A percentile compares a stretch with the other conserved stretches of the same genome.
Conservation (phyloP, 64 coral and sea anemone species). For the Exaiptasia diaphana region DNA sequence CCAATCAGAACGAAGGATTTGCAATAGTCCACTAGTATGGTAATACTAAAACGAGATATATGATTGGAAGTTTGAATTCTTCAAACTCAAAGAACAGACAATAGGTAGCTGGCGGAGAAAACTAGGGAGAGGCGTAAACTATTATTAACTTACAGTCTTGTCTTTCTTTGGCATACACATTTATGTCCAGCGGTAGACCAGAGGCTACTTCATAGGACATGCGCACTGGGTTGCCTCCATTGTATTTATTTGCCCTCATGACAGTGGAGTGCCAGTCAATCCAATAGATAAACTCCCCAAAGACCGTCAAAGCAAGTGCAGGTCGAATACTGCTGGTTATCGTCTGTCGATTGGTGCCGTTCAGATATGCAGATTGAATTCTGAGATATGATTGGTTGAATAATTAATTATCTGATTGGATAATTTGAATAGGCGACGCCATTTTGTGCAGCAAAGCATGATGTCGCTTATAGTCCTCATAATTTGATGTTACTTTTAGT, state of each 20-base stretch:
- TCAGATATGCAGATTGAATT: slow-evolving; percentile 49
- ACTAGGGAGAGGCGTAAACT: not conserved
- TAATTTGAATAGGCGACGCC: too few relatives aligned
- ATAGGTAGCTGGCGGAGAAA: not conserved
- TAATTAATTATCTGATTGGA: too few relatives aligned
- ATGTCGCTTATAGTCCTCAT: too few relatives aligned
- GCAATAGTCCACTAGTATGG: too few relatives aligned
- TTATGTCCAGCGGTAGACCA: not conserved
- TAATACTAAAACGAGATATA: too few relatives aligned
- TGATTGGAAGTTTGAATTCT: too few relatives aligned
- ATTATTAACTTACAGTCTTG: slow-evolving; percentile 16
- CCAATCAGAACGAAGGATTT: too few relatives aligned
- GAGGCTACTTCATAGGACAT: too few relatives aligned
- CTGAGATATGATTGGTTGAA: slow-evolving; percentile 6
- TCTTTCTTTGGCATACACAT: not conserved
- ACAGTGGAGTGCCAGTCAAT: not conserved
- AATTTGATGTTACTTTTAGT: too few relatives aligned
- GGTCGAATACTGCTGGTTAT: not conserved
- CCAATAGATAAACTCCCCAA: slow-evolving; percentile 57
- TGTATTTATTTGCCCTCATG: slow-evolving; percentile 32
- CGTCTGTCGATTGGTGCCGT: slow-evolving; percentile 63
- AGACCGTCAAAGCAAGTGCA: slow-evolving; percentile 21
- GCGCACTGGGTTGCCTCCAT: not conserved
- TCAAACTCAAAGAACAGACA: too few relatives aligned
- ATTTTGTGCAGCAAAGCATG: too few relatives aligned